Percentiles rank a stretch among this genome's conserved stretches.
Conservation (phyloP, 2,113 vertebrate genomes). For the Datnioides undecimradiatus region DNA sequence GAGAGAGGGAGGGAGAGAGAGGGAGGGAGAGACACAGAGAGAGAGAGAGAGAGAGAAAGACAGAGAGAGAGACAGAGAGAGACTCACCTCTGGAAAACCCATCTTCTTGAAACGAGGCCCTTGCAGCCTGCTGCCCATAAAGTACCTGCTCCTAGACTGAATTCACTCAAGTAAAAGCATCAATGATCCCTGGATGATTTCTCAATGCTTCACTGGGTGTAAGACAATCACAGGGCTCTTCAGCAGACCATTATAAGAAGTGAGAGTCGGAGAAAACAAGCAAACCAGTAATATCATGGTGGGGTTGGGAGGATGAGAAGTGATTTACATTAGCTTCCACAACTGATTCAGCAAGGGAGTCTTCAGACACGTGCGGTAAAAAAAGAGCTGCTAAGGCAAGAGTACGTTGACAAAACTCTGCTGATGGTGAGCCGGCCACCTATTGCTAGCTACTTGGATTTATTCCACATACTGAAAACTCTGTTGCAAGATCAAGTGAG, state of each 20-base stretch:
- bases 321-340: neutral
- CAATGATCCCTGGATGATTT: conserved; percentile 41
- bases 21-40: conserved; percentile 6
- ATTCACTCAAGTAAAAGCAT: conserved; percentile 59
- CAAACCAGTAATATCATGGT: neutral
- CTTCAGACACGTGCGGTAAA: neutral
- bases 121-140: conserved; percentile 39
- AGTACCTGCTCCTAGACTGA: conserved; percentile 42
- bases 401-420: neutral
- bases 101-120: conserved; percentile 49
- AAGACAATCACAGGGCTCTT: conserved; percentile 47
- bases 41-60: conserved; percentile 7
- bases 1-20: neutral
- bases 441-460: conserved; percentile 48
- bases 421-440: conserved; percentile 12
- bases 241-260: conserved; percentile 14
- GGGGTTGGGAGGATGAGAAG: neutral
- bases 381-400: neutral
- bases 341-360: neutral
- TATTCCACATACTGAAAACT: conserved; percentile 53
- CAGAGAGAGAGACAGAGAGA: neutral
- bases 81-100: conserved; percentile 45
- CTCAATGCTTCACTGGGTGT: conserved; percentile 4
- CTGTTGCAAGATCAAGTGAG: conserved; percentile 55
- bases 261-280: conserved; percentile 4